phyloP scores from a whole-genome alignment of 2,113 vertebrate species.

The Thunnus maccoyii region DNA sequence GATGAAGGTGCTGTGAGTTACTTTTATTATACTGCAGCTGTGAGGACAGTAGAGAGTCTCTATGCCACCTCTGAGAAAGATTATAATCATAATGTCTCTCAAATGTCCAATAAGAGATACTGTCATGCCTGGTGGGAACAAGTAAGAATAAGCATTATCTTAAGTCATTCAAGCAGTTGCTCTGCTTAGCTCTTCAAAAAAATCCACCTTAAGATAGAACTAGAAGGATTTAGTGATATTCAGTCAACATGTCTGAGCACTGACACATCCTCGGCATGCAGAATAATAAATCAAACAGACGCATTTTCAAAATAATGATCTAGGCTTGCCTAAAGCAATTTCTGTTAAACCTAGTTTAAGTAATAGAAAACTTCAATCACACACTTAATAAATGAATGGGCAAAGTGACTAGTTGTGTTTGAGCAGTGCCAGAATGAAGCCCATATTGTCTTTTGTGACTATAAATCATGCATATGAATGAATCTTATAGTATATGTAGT shows the following conservation, averaged over 20 bases:
- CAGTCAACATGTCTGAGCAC: constrained; percentile 14
- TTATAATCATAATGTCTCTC: background rate
- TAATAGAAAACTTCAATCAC: constrained; percentile 36
- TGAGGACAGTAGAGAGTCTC: constrained; percentile 20
- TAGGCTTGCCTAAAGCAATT: constrained; percentile 15
- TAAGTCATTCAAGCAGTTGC: background rate
- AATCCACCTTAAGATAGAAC: constrained; percentile 30
- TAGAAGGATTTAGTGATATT: constrained; percentile 10
- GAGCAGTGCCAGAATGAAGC: constrained; percentile 3
- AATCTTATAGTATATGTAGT: background rate
- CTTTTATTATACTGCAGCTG: constrained; percentile 16
- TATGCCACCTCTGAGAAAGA: background rate
- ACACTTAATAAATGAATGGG: constrained; percentile 18
- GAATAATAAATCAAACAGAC: constrained; percentile 41
- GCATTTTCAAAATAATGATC: background rate
- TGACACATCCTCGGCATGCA: constrained; percentile 13
- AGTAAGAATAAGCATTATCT: background rate
- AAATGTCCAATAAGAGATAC: background rate
- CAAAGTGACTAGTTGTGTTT: background rate
- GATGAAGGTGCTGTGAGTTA: constrained; percentile 52
- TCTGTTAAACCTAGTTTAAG: constrained; percentile 29
- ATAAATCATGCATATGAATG: constrained; percentile 41
- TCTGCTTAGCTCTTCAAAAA: constrained; percentile 5
- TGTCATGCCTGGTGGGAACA: background rate
- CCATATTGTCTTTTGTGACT: background rate